Base-by-base conservation (phyloP, 2,113 vertebrate species). In the Nansenia antarctica region DNA sequence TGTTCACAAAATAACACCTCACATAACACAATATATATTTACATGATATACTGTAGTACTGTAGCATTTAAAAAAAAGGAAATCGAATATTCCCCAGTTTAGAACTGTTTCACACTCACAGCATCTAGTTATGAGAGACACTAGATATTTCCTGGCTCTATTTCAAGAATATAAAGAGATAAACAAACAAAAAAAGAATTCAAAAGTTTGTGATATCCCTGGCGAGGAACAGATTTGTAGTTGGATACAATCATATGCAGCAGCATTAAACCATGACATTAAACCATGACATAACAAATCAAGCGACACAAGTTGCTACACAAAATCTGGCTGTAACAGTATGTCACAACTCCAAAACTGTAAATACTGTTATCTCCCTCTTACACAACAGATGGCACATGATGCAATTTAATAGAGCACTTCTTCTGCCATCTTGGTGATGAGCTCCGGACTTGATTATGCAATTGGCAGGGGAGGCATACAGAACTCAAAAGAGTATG, bases 321-420 rank as follows among this genome's bases (percentile, higher is more conserved):
- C n/a, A n/a, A n/a, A n/a, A 22, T 30, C 29, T 18, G 29, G 26
- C 55, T 12, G 2, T 58, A 58, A 58, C 77, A 73, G 65, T 72
- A 67, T 73, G 72, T 73, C 79, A 49, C 77, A 68, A 79, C 80
- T 82, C 75, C 77, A 79, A 77, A 85, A 82, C 78, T 77, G 82
- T 89, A 88, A 89, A 90, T 88, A 86, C 81, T 81, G 86, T 91
- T 91, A 90, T 90, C 90, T 81, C 77, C 77, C 76, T 73, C 79
- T 81, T 77, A 72, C 82, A 84, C 81, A 83, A 78, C 88, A 91
- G 90, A 91, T 90, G 88, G 87, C 81, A 84, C 82, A 77, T 65
- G 78, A 79, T 82, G 83, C 81, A 72, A 83, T 86, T 87, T 88
- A 81, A 89, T 82, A 67, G 80, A 88, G 81, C 84, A 80, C 80